Conservation (phyloP, 2,113 vertebrate genomes). For the Actenoides hombroni region DNA sequence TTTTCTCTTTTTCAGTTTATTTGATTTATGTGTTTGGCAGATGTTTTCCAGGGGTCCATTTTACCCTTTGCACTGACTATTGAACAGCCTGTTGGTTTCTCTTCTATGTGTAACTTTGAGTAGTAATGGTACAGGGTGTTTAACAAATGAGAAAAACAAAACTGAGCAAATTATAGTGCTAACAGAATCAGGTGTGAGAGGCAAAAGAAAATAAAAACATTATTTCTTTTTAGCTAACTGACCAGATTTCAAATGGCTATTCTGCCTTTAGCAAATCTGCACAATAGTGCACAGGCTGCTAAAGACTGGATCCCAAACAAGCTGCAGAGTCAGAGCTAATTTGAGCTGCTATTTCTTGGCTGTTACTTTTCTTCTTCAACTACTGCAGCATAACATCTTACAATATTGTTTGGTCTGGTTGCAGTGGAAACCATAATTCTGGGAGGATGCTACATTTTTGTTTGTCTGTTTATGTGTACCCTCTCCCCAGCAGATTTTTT, state of each 20-base stretch:
- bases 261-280: neutral
- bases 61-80: neutral
- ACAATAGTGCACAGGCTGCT: neutral
- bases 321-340: neutral
- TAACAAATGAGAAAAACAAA: neutral
- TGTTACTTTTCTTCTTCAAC: neutral
- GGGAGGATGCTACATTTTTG: neutral
- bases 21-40: neutral
- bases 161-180: neutral
- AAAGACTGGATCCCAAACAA: neutral
- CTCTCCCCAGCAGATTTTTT: neutral
- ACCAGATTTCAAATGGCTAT: neutral
- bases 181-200: neutral
- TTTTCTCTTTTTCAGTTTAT: neutral
- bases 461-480: neutral
- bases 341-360: neutral
- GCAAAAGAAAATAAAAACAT: neutral
- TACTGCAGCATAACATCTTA: neutral
- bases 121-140: fast-evolving
- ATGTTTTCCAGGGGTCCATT: neutral
- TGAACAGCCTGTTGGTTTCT: neutral
- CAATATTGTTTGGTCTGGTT: neutral
- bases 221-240: neutral
- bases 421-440: neutral
- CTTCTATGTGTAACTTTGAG: neutral